A percentile compares a stretch with the other conserved stretches of the same genome.
Conservation (phyloP, 2,113 vertebrate species). For the Galemys pyrenaicus region DNA sequence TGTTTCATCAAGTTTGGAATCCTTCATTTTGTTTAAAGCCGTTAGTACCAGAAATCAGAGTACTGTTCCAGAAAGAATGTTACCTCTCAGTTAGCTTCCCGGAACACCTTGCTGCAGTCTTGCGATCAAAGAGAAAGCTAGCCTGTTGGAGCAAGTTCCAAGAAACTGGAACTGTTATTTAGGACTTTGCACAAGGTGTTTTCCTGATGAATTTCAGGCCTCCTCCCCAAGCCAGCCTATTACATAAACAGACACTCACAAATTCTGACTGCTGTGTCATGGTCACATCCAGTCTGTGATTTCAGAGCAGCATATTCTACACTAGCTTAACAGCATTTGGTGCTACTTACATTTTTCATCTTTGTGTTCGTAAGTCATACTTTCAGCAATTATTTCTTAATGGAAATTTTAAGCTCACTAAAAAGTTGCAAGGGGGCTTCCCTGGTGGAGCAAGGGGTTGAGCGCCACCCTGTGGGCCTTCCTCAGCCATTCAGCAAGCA, state of each 20-base stretch:
- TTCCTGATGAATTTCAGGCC: not conserved
- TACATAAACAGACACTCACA: not conserved
- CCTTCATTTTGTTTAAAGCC: conserved; percentile 11
- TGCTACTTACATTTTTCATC: not conserved
- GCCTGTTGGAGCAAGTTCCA: not conserved
- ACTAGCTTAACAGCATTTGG: not conserved
- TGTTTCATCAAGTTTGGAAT: not conserved
- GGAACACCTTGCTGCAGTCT: not conserved
- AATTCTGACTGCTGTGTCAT: not conserved
- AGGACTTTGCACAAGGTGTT: not conserved
- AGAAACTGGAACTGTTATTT: not conserved
- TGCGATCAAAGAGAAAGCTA: not conserved
- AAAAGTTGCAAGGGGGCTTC: not conserved
- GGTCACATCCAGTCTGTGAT: not conserved
- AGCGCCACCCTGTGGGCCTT: no score
- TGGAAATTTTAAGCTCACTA: conserved; percentile 1
- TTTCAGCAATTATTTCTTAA: not conserved
- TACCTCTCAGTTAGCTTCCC: not conserved
- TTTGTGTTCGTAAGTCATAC: not conserved
- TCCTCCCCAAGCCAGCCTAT: not conserved
- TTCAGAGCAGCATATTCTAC: no score
- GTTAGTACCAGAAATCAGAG: not conserved
- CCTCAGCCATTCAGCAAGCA: no score
- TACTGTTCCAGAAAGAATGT: not conserved
- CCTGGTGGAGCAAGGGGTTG: no score